Evolutionary conservation across 2,888 invertebrate genomes (phyloP), one percentile per base, ranked within the genome.

Genomic region (Apodemia hepburni): DNA sequence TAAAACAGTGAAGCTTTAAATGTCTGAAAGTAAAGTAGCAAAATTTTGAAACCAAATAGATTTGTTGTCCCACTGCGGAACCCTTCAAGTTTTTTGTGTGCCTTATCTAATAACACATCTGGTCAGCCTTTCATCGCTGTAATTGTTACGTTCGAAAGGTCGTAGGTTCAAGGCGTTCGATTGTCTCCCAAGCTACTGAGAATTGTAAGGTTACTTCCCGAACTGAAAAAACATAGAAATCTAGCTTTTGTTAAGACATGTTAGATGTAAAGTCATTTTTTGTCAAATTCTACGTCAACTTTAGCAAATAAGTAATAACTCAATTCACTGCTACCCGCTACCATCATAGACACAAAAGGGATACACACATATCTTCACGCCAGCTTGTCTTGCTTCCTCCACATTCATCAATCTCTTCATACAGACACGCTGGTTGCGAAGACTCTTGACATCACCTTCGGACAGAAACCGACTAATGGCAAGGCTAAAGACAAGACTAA

Each of bases 91-190:
- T 15, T 59, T 38, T 29, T 35, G 27, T 33, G 29, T 58, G 8
- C 22, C 12, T 54, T 57, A 18, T 58, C 29, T 38, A 51, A 61
- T 61, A 15, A 33, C 27, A 64, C 69, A 66, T 74, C 71, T 72
- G 75, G 79, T 75, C 76, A 75, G 66, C 74, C 75, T 75, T 75
- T 75, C 73, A 69, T 74, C 73, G 62, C 62, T 59, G 72, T 73
- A 74, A 77, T 76, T 78, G 75, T 78, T 77, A 70, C 69, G 65
- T 65, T 65, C 63, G 58, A 79, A 79, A 79, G 81, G 79, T 69
- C 72, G 65, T 63, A 62, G 72, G 74, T 69, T 78, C 79, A 78
- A 77, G 81, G 80, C 62, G 51, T 61, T 47, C 64, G 64, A 75
- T 77, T 75, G 74, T 74, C 70, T 68, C 57, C 63, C 58, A n/a